Evolutionary conservation across 1,140 invertebrate species (phyloP).

Genomic region (Condylostylus longicornis): DNA sequence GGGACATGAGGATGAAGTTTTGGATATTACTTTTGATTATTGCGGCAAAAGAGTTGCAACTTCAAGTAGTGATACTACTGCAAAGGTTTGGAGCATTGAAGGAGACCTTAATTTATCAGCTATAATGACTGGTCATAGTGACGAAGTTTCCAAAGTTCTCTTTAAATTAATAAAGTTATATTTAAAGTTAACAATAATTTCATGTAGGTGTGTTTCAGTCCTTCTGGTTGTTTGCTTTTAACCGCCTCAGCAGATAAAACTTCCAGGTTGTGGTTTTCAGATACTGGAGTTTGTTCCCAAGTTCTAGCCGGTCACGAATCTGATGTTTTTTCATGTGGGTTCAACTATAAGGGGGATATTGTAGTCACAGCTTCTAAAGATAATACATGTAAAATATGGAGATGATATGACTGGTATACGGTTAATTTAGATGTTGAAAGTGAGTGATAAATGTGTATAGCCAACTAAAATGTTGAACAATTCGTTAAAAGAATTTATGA

Average conservation of each 20-base stretch:
- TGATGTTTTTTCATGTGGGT: slow-evolving; percentile 66
- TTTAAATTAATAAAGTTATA: no score
- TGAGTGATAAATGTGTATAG: no score
- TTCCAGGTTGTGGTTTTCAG: slow-evolving; percentile 56
- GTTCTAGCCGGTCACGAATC: slow-evolving; percentile 55
- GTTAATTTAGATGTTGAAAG: slow-evolving; percentile 23
- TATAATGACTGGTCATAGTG: slow-evolving; percentile 51
- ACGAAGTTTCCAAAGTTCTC: slow-evolving; percentile 57
- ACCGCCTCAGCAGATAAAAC: slow-evolving; percentile 60
- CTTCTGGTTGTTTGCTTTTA: slow-evolving; percentile 50
- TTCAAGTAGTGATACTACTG: slow-evolving; percentile 54
- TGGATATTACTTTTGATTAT: slow-evolving; percentile 60
- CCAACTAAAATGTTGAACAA: no score
- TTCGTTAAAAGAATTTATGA: no score
- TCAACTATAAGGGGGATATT: slow-evolving; percentile 59
- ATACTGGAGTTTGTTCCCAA: slow-evolving; percentile 50
- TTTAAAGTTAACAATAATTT: no score
- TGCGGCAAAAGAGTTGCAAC: slow-evolving; percentile 52
- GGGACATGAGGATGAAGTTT: slow-evolving; percentile 57
- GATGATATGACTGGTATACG: slow-evolving; percentile 51
- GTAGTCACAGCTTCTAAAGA: slow-evolving; percentile 63
- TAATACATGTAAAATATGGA: slow-evolving; percentile 54
- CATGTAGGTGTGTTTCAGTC: slow-evolving; percentile 58
- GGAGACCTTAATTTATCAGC: slow-evolving; percentile 43
- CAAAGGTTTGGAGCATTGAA: slow-evolving; percentile 47